Conservation (phyloP, 1,140 invertebrate genomes). For the Lutraria rhynchaena region DNA sequence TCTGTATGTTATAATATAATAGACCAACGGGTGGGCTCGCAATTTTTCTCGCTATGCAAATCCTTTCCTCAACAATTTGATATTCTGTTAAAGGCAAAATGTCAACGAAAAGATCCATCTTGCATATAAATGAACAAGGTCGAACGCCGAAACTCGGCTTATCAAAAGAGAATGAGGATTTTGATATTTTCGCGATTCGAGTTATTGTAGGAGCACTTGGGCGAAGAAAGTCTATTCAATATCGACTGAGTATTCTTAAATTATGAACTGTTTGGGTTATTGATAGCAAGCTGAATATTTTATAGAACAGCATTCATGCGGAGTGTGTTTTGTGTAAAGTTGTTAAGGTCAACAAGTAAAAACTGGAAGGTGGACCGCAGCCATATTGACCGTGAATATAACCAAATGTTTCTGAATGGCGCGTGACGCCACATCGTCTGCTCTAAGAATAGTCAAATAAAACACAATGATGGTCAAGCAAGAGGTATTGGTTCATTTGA, state of each 20-base stretch:
- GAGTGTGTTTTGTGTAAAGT: conserved; percentile 4
- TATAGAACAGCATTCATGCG: conserved; percentile 34
- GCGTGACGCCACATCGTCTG: conserved; percentile 32
- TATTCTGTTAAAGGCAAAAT: conserved; percentile 45
- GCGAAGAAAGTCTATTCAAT: conserved; percentile 31
- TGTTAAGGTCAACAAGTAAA: conserved; percentile 31
- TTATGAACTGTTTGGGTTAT: conserved; percentile 45
- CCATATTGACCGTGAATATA: conserved; percentile 47
- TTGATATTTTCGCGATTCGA: conserved; percentile 32
- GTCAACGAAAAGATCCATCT: conserved; percentile 30
- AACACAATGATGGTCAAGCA: too few species aligned
- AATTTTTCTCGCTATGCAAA: conserved; percentile 37
- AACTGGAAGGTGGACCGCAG: conserved; percentile 31
- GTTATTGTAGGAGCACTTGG: conserved; percentile 48
- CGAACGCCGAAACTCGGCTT: neutral
- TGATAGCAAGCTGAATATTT: conserved; percentile 32
- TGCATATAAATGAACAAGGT: conserved; percentile 49
- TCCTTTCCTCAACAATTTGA: conserved; percentile 33
- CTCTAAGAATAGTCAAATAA: neutral
- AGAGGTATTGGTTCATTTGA: too few species aligned
- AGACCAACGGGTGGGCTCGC: conserved; percentile 41
- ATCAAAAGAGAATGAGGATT: conserved; percentile 51
- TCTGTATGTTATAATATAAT: conserved; percentile 22
- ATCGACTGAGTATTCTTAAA: conserved; percentile 25
- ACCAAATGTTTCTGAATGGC: conserved; percentile 10